These are phyloP conservation scores for Cosmorhoe ocellata DNA, from an alignment of 2,888 invertebrate genomes.

Conservation along the genomic window DNA sequence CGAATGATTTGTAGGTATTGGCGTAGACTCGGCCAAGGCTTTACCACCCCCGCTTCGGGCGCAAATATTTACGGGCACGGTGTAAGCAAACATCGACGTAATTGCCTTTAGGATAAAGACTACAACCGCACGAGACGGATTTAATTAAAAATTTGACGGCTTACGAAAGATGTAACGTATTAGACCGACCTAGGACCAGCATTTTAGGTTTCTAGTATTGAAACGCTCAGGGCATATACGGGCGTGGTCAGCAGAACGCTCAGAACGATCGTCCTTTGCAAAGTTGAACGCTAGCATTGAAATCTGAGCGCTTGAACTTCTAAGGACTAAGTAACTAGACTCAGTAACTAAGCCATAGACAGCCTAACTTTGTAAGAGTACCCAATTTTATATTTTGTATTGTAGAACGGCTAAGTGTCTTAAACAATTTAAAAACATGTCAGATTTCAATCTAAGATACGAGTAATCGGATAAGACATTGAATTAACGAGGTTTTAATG, in stretches of 20 bases:
- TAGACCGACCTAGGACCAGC: too few species aligned
- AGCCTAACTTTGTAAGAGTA: too few species aligned
- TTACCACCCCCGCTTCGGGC: constrained; percentile 28
- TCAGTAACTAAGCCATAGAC: too few species aligned
- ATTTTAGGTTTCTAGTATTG: too few species aligned
- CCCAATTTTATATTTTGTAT: too few species aligned
- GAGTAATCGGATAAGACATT: not conserved
- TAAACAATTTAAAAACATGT: not conserved
- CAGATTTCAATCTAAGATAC: constrained; percentile 5
- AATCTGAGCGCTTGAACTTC: too few species aligned
- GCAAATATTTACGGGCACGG: constrained; percentile 49
- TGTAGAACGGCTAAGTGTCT: too few species aligned
- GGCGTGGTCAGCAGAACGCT: too few species aligned
- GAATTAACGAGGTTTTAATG: not conserved
- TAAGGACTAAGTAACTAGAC: too few species aligned
- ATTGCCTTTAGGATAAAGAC: constrained; percentile 32
- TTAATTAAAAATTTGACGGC: constrained; percentile 44
- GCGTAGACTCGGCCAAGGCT: constrained; percentile 38
- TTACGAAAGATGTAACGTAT: constrained; percentile 6
- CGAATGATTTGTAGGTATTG: constrained; percentile 31
- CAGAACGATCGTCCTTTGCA: too few species aligned
- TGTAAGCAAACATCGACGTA: constrained; percentile 36
- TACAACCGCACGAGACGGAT: constrained; percentile 36
- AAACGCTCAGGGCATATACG: too few species aligned
- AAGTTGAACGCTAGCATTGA: too few species aligned